Evolutionary conservation across 2,113 vertebrate species (phyloP).

Genomic region (Perca fluviatilis): DNA sequence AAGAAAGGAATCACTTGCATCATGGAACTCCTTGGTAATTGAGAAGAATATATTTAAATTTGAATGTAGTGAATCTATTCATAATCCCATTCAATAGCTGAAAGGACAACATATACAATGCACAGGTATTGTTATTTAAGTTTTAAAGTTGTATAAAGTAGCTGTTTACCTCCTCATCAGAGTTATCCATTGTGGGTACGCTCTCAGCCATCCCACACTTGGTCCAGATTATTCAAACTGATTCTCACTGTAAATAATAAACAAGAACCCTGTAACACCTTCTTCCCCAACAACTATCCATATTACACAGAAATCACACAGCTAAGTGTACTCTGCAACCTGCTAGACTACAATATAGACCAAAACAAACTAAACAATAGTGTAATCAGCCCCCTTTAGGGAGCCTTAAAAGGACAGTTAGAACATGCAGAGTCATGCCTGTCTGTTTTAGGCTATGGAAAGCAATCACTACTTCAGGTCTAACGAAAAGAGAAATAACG

Average conservation of each 20-base stretch:
- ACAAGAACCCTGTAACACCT: not conserved
- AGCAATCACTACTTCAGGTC: too few species aligned
- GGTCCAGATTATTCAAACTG: conserved; percentile 9
- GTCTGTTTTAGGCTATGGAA: not conserved
- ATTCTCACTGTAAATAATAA: conserved; percentile 3
- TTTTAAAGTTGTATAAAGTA: not conserved
- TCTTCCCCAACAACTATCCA: not conserved
- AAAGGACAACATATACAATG: not conserved
- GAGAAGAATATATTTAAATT: not conserved
- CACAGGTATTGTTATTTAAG: not conserved
- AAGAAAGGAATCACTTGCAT: not conserved
- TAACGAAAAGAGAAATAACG: too few species aligned
- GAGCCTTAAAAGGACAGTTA: not conserved
- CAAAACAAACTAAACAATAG: not conserved
- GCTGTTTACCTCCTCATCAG: conserved; percentile 1
- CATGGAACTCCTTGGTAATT: conserved; percentile 13
- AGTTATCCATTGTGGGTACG: not conserved
- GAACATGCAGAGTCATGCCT: not conserved
- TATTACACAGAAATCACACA: not conserved
- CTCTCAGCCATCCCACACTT: not conserved
- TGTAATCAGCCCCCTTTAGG: too few species aligned
- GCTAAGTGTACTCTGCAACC: not conserved
- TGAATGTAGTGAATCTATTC: not conserved
- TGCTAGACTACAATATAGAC: not conserved
- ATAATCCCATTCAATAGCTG: not conserved